Evolutionary conservation across 2,113 vertebrate genomes (phyloP).

Genomic region (Oryzias javanicus): DNA sequence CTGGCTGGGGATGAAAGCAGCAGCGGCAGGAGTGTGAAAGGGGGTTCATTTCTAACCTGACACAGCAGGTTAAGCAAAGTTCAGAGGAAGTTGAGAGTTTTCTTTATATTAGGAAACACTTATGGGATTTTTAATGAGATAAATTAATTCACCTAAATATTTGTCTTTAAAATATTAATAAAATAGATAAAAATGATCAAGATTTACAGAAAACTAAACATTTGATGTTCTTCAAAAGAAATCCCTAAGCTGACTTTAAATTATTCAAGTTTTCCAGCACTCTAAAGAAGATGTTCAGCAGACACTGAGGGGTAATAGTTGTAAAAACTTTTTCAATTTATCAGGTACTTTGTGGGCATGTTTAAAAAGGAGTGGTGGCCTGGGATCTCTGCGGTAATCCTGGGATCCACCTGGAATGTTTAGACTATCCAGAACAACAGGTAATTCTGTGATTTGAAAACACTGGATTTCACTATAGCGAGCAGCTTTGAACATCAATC

Average conservation of each 20-base stretch:
- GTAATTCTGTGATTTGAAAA: slow-evolving; percentile 33
- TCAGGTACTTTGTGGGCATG: slow-evolving; percentile 45
- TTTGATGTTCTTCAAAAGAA: slow-evolving; percentile 30
- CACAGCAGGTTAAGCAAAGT: slow-evolving; percentile 86
- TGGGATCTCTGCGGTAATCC: slow-evolving; percentile 57
- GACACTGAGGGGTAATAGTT: slow-evolving; percentile 43
- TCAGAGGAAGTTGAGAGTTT: slow-evolving; percentile 62
- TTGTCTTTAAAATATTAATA: too few relatives aligned
- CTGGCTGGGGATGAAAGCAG: slow-evolving; percentile 87
- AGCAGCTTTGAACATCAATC: slow-evolving; percentile 45
- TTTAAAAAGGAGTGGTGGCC: slow-evolving; percentile 16
- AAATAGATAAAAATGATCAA: too few relatives aligned
- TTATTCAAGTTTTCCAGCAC: slow-evolving; percentile 13
- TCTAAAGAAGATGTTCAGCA: slow-evolving; percentile 47
- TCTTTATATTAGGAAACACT: too few relatives aligned
- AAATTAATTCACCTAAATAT: too few relatives aligned
- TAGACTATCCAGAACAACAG: slow-evolving; percentile 54
- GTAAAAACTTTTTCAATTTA: slow-evolving; percentile 62
- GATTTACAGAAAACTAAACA: too few relatives aligned
- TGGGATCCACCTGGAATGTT: slow-evolving; percentile 72
- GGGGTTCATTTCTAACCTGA: slow-evolving; percentile 84
- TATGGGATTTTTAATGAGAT: too few relatives aligned
- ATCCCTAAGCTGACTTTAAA: slow-evolving; percentile 19
- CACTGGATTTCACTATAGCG: slow-evolving; percentile 31
- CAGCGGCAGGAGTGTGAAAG: slow-evolving; percentile 67